Conservation (phyloP, 2,113 vertebrate species). For the Periophthalmodon schlosseri region DNA sequence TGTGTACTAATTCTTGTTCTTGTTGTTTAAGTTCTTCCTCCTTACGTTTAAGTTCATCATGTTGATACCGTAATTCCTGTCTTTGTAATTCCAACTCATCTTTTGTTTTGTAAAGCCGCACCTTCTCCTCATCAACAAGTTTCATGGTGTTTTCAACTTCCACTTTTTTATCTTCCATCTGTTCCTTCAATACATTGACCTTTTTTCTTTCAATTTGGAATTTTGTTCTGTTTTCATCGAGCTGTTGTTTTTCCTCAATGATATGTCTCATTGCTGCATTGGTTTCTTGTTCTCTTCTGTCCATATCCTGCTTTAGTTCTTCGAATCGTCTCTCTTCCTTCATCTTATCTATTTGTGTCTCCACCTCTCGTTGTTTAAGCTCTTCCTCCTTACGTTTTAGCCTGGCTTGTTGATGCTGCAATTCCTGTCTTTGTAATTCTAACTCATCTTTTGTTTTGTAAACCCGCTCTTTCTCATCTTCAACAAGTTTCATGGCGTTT, state of each 20-base stretch:
- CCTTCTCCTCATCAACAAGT: not conserved
- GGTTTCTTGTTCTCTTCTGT: not conserved
- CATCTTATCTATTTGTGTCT: not conserved
- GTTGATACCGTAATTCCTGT: not conserved
- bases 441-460: not conserved
- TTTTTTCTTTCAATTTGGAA: not conserved
- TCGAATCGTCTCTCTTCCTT: slow-evolving; percentile 4
- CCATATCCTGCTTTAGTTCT: not conserved
- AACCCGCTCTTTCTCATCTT: not conserved
- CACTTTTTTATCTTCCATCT: not conserved
- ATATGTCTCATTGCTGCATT: not conserved
- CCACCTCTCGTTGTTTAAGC: slow-evolving; percentile 11
- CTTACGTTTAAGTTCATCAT: not conserved
- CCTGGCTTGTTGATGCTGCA: not conserved
- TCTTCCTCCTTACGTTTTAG: not conserved
- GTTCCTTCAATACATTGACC: not conserved
- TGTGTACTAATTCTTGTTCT: slow-evolving; percentile 9
- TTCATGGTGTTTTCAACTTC: not conserved
- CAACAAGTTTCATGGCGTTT: not conserved
- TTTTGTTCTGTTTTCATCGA: not conserved
- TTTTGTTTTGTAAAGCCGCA: not conserved
- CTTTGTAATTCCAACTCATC: not conserved
- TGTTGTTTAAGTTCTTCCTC: slow-evolving; percentile 17
- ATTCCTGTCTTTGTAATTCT: not conserved
- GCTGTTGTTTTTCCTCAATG: not conserved